Evolutionary conservation across 2,113 vertebrate species (phyloP).

Genomic region (Aegypius monachus): DNA sequence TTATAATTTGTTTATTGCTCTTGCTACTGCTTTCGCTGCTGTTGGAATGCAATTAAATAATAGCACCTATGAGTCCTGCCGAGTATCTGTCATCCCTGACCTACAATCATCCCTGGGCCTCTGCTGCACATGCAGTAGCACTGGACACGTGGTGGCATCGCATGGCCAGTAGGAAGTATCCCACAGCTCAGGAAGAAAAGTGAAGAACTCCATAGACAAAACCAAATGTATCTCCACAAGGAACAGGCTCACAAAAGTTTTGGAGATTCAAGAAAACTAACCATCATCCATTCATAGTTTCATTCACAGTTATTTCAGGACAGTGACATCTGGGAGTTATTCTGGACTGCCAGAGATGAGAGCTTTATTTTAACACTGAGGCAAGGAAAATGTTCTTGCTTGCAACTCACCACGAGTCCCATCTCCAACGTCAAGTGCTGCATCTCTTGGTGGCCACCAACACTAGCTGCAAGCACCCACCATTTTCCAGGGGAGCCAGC

Average conservation of each 20-base stretch:
- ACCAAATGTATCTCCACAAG: not conserved
- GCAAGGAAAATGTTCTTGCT: not conserved
- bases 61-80: not conserved
- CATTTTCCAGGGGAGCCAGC: not conserved
- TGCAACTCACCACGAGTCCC: not conserved
- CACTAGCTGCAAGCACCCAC: not conserved
- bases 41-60: slow-evolving; percentile 56
- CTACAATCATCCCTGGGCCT: slow-evolving; percentile 28
- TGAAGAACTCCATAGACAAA: not conserved
- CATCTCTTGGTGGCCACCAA: not conserved
- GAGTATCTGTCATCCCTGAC: slow-evolving; percentile 39
- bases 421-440: not conserved
- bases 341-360: not conserved
- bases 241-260: not conserved
- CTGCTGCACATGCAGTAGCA: not conserved
- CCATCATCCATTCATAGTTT: not conserved
- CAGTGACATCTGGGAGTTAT: not conserved
- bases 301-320: not conserved
- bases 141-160: not conserved
- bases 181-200: not conserved
- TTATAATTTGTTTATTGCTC: slow-evolving; percentile 59
- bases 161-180: not conserved
- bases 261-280: not conserved
- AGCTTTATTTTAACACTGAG: not conserved
- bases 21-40: slow-evolving; percentile 58